A percentile compares a stretch with the other conserved stretches of the same genome.
phyloP scores from a whole-genome alignment of 1,140 invertebrate genomes.

The Sinonovacula constricta region DNA sequence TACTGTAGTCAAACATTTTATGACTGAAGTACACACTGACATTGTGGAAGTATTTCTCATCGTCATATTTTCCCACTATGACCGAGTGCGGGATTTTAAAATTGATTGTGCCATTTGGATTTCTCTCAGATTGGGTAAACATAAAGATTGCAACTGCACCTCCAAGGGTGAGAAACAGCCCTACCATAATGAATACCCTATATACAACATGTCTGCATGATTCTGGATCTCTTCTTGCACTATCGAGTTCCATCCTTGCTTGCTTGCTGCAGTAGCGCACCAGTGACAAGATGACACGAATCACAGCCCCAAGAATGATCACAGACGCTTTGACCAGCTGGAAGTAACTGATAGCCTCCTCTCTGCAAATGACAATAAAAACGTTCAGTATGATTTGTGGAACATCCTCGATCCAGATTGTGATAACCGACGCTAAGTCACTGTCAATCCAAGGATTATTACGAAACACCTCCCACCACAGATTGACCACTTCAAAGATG shows the following conservation, averaged over 20 bases:
- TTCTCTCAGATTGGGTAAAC: conserved; percentile 65
- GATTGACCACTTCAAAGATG: conserved; percentile 64
- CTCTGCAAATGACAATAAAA: conserved; percentile 66
- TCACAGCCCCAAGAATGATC: conserved; percentile 62
- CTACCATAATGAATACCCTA: conserved; percentile 67
- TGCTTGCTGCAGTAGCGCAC: conserved; percentile 66
- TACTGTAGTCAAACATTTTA: conserved; percentile 52
- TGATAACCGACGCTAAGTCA: conserved; percentile 64
- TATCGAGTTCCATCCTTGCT: conserved; percentile 43
- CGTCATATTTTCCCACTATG: conserved; percentile 67
- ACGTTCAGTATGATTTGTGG: conserved; percentile 70
- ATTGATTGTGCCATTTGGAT: conserved; percentile 59
- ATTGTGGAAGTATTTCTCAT: conserved; percentile 69
- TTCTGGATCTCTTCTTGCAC: conserved; percentile 45
- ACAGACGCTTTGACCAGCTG: conserved; percentile 69
- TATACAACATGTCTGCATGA: conserved; percentile 59
- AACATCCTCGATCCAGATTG: conserved; percentile 71
- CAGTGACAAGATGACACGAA: conserved; percentile 62
- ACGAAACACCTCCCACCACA: conserved; percentile 65
- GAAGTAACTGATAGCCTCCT: conserved; percentile 72
- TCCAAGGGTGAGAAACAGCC: conserved; percentile 60
- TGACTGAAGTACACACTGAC: conserved; percentile 68
- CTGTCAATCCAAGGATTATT: conserved; percentile 64
- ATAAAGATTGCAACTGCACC: conserved; percentile 65
- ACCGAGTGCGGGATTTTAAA: conserved; percentile 65